Evolutionary conservation across 2,888 invertebrate species (phyloP).

Genomic region (Rhagium mordax): DNA sequence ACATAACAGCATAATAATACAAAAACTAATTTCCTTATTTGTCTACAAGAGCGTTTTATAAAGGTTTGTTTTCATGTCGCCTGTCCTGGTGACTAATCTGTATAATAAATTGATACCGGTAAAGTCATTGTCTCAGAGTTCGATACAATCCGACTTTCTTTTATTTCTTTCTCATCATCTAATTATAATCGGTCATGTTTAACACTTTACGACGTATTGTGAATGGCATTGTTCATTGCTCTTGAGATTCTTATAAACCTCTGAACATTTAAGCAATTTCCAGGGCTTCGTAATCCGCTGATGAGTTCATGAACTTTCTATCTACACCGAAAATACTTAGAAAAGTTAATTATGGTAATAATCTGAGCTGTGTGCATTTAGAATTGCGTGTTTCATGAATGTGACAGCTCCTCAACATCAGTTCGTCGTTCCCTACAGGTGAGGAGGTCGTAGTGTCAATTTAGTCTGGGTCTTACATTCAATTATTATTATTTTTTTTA

Average conservation of each 20-base stretch:
- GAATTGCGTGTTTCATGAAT: conserved; percentile 49
- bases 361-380: conserved; percentile 50
- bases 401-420: conserved; percentile 42
- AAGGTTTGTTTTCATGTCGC: neutral
- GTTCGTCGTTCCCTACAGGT: conserved; percentile 28
- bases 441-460: conserved; percentile 18
- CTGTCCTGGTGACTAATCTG: neutral
- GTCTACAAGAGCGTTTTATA: neutral
- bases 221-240: conserved; percentile 21
- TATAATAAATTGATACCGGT: neutral
- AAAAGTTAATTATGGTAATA: conserved; percentile 57
- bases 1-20: no score
- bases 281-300: conserved; percentile 50
- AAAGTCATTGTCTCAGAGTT: neutral
- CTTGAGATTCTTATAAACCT: conserved; percentile 26
- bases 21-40: neutral
- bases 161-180: conserved; percentile 15
- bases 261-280: conserved; percentile 27
- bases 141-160: conserved; percentile 1
- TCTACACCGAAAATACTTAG: conserved; percentile 51
- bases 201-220: conserved; percentile 26
- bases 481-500: neutral
- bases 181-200: conserved; percentile 40
- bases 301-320: conserved; percentile 50
- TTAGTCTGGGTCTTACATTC: conserved; percentile 8